Evolutionary conservation across 30 jellyfish, hydroid and myxozoan species (phyloP).

Genomic region (Chrysaora quinquecirrha): DNA sequence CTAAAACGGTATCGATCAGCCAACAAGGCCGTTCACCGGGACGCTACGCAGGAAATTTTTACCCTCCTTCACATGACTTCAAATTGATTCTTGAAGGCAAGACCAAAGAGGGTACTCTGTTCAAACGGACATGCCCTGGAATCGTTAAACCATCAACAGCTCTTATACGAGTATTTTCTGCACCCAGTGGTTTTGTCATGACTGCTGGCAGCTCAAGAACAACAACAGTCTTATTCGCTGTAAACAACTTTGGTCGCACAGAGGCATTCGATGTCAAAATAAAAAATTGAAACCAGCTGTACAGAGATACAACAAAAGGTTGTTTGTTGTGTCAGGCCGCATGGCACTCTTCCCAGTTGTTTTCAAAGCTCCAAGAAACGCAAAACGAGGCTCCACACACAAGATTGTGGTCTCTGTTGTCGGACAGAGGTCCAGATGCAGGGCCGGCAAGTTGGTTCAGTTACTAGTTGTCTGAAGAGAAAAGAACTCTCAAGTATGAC

Average conservation of each 20-base stretch:
- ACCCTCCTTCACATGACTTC: constrained; percentile 48
- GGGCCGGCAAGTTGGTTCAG: constrained; percentile 11
- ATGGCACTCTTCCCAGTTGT: constrained; percentile 14
- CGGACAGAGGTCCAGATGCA: constrained; percentile 23
- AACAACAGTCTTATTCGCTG: constrained; percentile 12
- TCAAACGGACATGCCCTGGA: constrained; percentile 19
- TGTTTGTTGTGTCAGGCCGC: constrained; percentile 17
- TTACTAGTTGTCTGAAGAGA: constrained; percentile 5
- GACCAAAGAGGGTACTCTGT: constrained; percentile 7
- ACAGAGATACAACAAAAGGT: neutral
- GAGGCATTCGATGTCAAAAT: constrained; percentile 20
- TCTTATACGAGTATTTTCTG: constrained; percentile 14
- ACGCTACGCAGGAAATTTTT: constrained; percentile 9
- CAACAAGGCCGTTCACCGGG: constrained; percentile 33
- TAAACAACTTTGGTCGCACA: constrained; percentile 9
- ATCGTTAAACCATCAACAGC: constrained; percentile 9
- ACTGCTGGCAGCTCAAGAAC: constrained; percentile 2
- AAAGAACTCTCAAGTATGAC: no score
- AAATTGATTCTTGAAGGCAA: constrained; percentile 37
- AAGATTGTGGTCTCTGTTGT: constrained; percentile 32
- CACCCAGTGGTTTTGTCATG: constrained; percentile 32
- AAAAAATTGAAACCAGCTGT: constrained; percentile 8
- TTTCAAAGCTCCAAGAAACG: constrained; percentile 28
- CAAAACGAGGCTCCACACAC: constrained; percentile 20
- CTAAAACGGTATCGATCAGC: constrained; percentile 4